Evolutionary conservation across 2,888 invertebrate genomes (phyloP), one percentile per base, ranked within the genome.

Genomic region (Ferrisia virgata): DNA sequence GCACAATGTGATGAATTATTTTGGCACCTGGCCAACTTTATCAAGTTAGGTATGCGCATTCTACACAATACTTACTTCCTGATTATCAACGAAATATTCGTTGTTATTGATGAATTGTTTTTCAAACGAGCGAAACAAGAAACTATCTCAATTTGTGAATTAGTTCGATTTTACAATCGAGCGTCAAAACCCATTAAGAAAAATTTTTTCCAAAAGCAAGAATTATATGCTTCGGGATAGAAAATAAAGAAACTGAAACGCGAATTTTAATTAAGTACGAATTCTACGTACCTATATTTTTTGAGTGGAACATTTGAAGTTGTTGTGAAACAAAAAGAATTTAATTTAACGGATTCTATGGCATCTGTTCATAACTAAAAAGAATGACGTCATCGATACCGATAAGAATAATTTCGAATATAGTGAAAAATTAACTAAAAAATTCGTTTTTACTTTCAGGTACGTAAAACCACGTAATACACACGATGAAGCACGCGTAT

Each of bases 261-360:
- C 28, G 31, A 64, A 28, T 64, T 64, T 28, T 64, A 25, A 28
- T 64, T 31, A 11, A 39, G 11, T 39, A 28, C 28, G 13, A 64
- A 64, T 64, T 64, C 31, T 25, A 64, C 64, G 28, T 5, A 39
- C 11, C 11, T 39, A 39, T 39, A 5, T 64, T 64, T 64, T 64
- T 64, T 28, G 72, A 76, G 36, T 36, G 6, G 36, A 36, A 36
- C 33, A n/a, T 36, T 76, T 1, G 18, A 36, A 36, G 72, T 33
- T 76, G 72, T 33, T 31, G 15, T 18, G 18, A 76, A 36, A 76
- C 33, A 76, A 76, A 72, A 72, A 76, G 72, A 76, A 76, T 76
- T 76, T 76, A 76, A 76, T 76, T 76, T 28, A 36, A 25, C 36
- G 36, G 36, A 76, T 76, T 76, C 72, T 36, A 33, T 18, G 36